Base-by-base conservation (phyloP, 2,797 vertebrate species). In the Clarias platycephalus region DNA sequence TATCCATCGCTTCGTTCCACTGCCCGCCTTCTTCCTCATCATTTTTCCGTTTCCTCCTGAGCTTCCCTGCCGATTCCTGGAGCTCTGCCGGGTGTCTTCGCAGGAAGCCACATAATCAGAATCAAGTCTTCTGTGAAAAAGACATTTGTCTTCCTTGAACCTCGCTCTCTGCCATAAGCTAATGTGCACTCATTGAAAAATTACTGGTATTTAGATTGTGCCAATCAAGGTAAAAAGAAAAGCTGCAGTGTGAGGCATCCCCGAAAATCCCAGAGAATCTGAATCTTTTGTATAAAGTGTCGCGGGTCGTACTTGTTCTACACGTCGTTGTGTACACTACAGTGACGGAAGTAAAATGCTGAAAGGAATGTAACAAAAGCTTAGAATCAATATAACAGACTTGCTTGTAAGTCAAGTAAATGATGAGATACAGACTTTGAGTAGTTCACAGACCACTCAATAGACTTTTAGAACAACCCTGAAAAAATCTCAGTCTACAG, bases 111-210 rank as follows among this genome's bases (percentile, higher is more conserved):
- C 89, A 94, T 95, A 94, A 95, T 95, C 92, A 93, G 92, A 92
- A 96, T 91, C 90, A 90, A 93, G 93, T 93, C 91, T 93, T 91
- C 94, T 94, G 93, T 96, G 96, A 97, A 96, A 94, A 95, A 93
- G 94, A 94, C 92, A 93, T 92, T 94, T 92, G 91, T 91, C 92
- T 49, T 92, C 87, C 87, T 91, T 92, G 91, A 87, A 91, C 88
- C 88, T 87, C 87, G 4, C 58, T 92, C 87, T 93, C 91, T 80
- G 87, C 85, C 90, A 92, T 86, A 86, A 94, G 85, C 79, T 71
- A 86, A 67, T 83, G 83, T 78, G 70, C 89, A 88, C 88, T 85
- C 89, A 85, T 40, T 86, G 85, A 92, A 92, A 91, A 90, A 87
- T 88, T 80, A 86, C 82, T 80, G 86, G 81, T 84, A 79, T 84